Percentiles rank a stretch among this genome's conserved stretches.
Conservation (phyloP, 2,113 vertebrate species). For the Lipophrys pholis region DNA sequence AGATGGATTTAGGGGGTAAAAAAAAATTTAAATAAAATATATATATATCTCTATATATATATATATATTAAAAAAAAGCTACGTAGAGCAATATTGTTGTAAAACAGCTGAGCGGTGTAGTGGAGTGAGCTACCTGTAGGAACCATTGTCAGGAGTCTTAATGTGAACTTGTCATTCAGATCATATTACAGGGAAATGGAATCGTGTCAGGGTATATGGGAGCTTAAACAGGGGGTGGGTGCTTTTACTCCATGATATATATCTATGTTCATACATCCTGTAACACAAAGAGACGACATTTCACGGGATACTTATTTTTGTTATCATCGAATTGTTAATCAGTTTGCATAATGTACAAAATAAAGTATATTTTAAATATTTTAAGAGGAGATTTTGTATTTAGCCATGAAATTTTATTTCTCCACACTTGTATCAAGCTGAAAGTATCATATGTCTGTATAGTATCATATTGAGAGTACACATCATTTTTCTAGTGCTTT, state of each 20-base stretch:
- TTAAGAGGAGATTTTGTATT: slow-evolving; percentile 88
- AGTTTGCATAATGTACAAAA: slow-evolving; percentile 86
- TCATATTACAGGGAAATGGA: slow-evolving; percentile 75
- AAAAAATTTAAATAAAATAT: slow-evolving; percentile 22
- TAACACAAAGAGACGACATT: slow-evolving; percentile 75
- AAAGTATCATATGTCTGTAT: slow-evolving; percentile 79
- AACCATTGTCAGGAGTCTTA: slow-evolving; percentile 73
- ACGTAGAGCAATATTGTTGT: slow-evolving; percentile 81
- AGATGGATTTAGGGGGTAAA: slow-evolving; percentile 25
- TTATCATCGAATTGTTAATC: slow-evolving; percentile 83
- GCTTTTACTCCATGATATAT: slow-evolving; percentile 72
- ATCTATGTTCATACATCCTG: slow-evolving; percentile 74
- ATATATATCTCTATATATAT: no score
- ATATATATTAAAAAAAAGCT: slow-evolving; percentile 30
- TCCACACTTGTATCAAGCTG: slow-evolving; percentile 73
- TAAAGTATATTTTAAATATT: slow-evolving; percentile 88
- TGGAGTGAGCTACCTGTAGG: slow-evolving; percentile 69
- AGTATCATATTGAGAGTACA: slow-evolving; percentile 76
- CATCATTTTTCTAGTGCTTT: slow-evolving; percentile 82
- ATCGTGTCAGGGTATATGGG: slow-evolving; percentile 75
- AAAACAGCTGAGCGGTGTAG: slow-evolving; percentile 76
- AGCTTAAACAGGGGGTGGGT: slow-evolving; percentile 57
- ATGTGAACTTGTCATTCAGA: slow-evolving; percentile 73
- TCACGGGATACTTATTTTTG: slow-evolving; percentile 84
- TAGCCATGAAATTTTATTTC: slow-evolving; percentile 84